phyloP scores from a whole-genome alignment of 2,113 vertebrate genomes.

The Bufo bufo region DNA sequence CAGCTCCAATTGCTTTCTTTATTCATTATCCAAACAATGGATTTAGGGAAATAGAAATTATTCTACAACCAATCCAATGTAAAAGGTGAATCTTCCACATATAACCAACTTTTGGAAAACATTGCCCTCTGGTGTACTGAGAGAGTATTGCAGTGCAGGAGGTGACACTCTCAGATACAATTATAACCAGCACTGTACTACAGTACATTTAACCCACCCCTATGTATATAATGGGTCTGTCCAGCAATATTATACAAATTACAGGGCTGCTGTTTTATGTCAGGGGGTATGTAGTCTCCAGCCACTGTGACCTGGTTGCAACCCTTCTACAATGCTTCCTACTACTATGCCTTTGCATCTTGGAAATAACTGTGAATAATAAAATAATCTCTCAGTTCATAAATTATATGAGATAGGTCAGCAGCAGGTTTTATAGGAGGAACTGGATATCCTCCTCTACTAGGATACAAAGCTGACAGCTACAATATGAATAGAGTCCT shows the following conservation, averaged over 20 bases:
- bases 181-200: not conserved
- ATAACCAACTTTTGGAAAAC: not conserved
- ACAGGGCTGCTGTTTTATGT: not conserved
- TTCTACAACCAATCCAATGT: not conserved
- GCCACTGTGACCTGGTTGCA: not conserved
- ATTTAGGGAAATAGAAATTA: not conserved
- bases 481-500: not conserved
- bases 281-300: not conserved
- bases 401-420: not conserved
- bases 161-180: not conserved
- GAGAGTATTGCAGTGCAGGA: not conserved
- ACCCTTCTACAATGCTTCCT: not conserved
- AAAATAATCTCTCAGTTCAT: no score
- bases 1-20: not conserved
- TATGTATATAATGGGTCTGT: not conserved
- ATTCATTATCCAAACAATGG: not conserved
- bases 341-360: not conserved
- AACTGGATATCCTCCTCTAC: not conserved
- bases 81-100: not conserved
- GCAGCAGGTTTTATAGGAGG: not conserved
- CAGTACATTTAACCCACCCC: no score
- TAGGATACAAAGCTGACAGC: not conserved
- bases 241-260: not conserved
- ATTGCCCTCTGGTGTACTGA: slow-evolving; percentile 4
- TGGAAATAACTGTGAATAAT: no score